These are phyloP conservation scores for Kobus ellipsiprymnus DNA, from an alignment of 2,113 vertebrate genomes.

Conservation along the genomic window DNA sequence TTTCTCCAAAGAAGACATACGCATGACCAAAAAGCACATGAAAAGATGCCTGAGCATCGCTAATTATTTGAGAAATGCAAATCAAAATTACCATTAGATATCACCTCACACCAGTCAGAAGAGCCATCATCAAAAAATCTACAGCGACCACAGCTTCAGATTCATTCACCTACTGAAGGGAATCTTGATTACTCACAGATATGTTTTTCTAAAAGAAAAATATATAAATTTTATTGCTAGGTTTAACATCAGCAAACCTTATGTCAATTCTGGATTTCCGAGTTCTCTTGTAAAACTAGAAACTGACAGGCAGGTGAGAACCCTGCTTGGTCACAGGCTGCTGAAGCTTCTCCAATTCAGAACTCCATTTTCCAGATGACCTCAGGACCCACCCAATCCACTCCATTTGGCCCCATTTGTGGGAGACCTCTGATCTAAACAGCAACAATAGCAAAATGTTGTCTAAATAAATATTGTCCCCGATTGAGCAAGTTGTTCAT, in stretches of 20 bases:
- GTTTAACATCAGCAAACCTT: background rate
- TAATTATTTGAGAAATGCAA: background rate
- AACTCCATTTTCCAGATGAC: background rate
- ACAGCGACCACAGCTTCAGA: background rate
- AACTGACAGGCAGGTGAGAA: too few relatives aligned
- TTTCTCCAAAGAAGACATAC: background rate
- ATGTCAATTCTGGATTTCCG: background rate
- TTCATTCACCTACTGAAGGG: background rate
- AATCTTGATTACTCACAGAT: background rate
- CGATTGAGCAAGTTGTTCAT: rapidly evolving
- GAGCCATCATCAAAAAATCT: background rate
- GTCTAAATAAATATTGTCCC: too few relatives aligned
- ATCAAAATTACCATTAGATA: background rate
- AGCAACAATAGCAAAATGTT: background rate
- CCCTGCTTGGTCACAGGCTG: background rate
- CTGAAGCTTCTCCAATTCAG: background rate
- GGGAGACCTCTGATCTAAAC: too few relatives aligned
- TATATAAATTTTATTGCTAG: background rate
- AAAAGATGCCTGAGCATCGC: too few relatives aligned
- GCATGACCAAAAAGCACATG: background rate
- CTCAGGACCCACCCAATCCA: rapidly evolving
- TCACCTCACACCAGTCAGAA: background rate
- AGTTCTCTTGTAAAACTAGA: background rate
- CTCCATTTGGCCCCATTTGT: background rate
- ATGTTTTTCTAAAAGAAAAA: background rate